Percentiles rank a stretch among this genome's conserved stretches.
These are phyloP conservation scores for Chamaea fasciata DNA, from an alignment of 2,113 vertebrate species.

Conservation along the genomic window DNA sequence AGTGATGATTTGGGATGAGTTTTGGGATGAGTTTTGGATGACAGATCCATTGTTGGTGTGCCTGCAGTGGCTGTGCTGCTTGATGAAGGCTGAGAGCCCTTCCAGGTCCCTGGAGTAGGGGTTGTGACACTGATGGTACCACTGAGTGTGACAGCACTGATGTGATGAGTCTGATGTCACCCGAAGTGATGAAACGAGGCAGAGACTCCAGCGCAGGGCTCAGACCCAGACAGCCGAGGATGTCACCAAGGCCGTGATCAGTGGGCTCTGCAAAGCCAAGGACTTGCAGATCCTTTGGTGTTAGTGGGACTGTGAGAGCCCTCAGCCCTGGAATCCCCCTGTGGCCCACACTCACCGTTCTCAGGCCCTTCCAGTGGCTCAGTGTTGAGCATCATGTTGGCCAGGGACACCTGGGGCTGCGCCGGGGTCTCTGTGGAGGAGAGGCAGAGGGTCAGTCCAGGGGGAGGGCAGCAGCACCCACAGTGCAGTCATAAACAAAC, in stretches of 20 bases:
- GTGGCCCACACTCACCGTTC: conserved; percentile 69
- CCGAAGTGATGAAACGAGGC: not conserved
- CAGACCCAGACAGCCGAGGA: accelerated
- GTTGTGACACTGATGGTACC: not conserved
- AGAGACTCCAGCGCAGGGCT: not conserved
- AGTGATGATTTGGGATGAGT: not conserved
- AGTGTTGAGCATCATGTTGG: conserved; percentile 64
- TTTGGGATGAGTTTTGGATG: not conserved
- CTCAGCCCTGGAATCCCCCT: not conserved
- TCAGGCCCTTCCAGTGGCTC: conserved; percentile 74
- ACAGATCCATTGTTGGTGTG: not conserved
- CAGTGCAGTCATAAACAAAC: not conserved
- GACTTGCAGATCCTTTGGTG: not conserved
- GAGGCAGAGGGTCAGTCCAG: not conserved
- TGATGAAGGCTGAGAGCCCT: not conserved
- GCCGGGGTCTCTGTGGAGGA: conserved; percentile 30
- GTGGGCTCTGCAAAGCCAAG: not conserved
- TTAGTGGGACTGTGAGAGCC: not conserved
- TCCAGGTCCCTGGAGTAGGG: not conserved
- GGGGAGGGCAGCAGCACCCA: not conserved
- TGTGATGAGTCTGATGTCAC: not conserved
- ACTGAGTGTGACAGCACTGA: not conserved
- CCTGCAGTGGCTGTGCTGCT: not conserved
- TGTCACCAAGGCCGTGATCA: not conserved
- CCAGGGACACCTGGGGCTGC: not conserved